Evolutionary conservation across 2,113 vertebrate species (phyloP).

Genomic region (Cathartes aura): DNA sequence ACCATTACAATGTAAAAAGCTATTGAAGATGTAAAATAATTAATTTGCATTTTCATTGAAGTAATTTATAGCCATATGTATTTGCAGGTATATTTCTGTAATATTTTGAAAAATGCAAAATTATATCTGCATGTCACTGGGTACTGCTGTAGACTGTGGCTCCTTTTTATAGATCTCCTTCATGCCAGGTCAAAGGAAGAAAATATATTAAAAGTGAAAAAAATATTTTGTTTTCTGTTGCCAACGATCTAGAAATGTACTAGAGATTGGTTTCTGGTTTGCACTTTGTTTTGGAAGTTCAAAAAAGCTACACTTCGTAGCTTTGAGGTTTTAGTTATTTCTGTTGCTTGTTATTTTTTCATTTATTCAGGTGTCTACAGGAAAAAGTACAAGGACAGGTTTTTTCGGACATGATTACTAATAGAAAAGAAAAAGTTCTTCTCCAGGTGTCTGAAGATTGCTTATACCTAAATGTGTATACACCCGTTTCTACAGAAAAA

Average conservation of each 20-base stretch:
- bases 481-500: background rate
- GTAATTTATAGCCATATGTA: background rate
- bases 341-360: background rate
- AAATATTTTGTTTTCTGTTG: background rate
- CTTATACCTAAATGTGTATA: constrained; percentile 70
- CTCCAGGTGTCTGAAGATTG: constrained; percentile 68
- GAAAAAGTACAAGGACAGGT: background rate
- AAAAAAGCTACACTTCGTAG: background rate
- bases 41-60: background rate
- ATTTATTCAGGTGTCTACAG: constrained; percentile 48
- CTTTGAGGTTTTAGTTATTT: background rate
- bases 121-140: background rate
- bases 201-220: background rate
- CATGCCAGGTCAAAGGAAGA: background rate
- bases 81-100: background rate
- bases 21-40: background rate
- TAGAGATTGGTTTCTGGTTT: background rate
- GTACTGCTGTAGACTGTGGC: background rate
- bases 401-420: rapidly evolving
- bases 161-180: background rate
- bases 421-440: constrained; percentile 12
- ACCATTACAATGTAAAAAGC: background rate
- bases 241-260: background rate
- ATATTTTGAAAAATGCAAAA: background rate
- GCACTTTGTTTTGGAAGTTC: background rate